Base-by-base conservation (phyloP, 2,113 vertebrate genomes). In the Grallaria varia region DNA sequence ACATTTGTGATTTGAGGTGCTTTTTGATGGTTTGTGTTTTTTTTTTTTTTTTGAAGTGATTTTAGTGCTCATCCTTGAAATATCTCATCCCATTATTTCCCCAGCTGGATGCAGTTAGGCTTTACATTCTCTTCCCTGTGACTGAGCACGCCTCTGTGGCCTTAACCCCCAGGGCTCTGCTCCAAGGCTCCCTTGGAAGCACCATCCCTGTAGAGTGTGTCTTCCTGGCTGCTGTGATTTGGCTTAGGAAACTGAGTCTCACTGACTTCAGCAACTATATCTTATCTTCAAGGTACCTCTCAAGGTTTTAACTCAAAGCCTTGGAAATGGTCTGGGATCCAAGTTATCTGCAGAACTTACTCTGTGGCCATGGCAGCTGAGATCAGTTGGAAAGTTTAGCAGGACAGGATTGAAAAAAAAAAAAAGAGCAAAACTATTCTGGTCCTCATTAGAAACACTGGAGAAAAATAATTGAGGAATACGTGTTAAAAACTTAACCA, bases 61-160 rank as follows among this genome's bases (percentile, higher is more conserved):
- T 79, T 67, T 50, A n/a, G 33, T 63, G 44, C 27, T 90, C 44
- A 30, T 60, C 52, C 53, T 82, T 92, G 85, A 83, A 80, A 85
- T 45, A 35, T 80, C 52, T 81, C 40, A 71, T 66, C 42, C 74
- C n/a, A 84, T 71, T n/a, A 39, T 93, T 93, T 82, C 31, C 27
- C 53, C 78, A 50, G 79, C 84, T 96, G 78, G 62, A 94, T 87
- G 49, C 58, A 89, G 44, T 94, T 69, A 91, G 78, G 49, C 37
- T 94, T 89, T 73, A 31, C 23, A 37, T 56, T 58, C 33, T 42
- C 30, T 76, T 87, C 55, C 37, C 45, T 50, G 25, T 81, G 91
- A 90, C 71, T 90, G 58, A 68, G 63, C 11, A 4, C 44, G 40
- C 31, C 56, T 79, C 75, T 60, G 66, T 73, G 79, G n/a, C 79